A percentile compares a stretch with the other conserved stretches of the same genome.
Evolutionary conservation across 1,140 invertebrate species (phyloP).

Genomic region (Rhagoletis zephyria): DNA sequence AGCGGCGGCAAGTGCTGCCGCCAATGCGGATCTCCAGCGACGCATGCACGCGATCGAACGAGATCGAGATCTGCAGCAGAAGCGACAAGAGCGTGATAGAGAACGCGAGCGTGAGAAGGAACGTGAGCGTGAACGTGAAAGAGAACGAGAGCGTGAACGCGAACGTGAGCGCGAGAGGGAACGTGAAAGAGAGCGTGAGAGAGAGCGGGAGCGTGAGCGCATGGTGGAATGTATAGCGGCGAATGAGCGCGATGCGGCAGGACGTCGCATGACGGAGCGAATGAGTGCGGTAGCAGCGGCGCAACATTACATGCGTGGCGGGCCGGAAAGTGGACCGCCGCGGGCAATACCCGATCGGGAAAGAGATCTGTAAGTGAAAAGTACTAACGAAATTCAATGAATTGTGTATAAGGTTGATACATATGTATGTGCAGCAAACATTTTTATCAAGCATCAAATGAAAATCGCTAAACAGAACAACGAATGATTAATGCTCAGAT

Average conservation of each 20-base stretch:
- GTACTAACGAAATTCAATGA: conserved; percentile 3
- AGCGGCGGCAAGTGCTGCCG: conserved; percentile 59
- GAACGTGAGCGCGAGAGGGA: conserved; percentile 65
- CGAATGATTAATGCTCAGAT: too few species aligned
- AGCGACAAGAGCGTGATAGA: conserved; percentile 62
- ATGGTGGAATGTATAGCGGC: conserved; percentile 63
- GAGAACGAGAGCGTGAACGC: conserved; percentile 69
- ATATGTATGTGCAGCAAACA: too few species aligned
- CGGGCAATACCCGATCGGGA: conserved; percentile 70
- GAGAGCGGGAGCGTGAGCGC: conserved; percentile 68
- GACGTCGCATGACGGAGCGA: conserved; percentile 56
- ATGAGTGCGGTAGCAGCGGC: conserved; percentile 56
- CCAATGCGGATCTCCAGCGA: conserved; percentile 64
- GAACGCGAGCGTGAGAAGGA: conserved; percentile 69
- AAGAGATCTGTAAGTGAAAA: conserved; percentile 67
- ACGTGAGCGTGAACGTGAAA: conserved; percentile 71
- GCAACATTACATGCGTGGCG: conserved; percentile 64
- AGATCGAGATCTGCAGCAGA: conserved; percentile 62
- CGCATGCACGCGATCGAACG: conserved; percentile 64
- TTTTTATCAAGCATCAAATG: too few species aligned
- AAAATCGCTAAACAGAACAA: too few species aligned
- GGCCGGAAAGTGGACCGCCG: conserved; percentile 65
- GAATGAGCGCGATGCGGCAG: conserved; percentile 61
- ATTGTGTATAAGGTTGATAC: not conserved
- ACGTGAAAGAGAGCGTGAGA: conserved; percentile 66